These are phyloP conservation scores for Hylaeus anthracinus DNA, from an alignment of 1,140 invertebrate species.

Conservation along the genomic window DNA sequence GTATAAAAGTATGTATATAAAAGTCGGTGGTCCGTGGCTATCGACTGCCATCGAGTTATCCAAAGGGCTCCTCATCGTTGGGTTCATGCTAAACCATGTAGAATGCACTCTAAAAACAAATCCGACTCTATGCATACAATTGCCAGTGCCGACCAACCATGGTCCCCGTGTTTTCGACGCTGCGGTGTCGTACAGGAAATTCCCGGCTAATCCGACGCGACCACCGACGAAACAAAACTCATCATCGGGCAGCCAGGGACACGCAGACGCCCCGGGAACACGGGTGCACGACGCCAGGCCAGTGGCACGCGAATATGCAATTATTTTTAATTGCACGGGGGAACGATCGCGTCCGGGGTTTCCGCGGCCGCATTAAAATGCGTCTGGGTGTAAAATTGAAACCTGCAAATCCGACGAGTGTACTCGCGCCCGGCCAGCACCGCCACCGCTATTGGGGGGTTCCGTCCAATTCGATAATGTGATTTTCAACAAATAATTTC, in stretches of 20 bases:
- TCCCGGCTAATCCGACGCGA: constrained; percentile 26
- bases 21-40: too few species aligned
- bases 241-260: not conserved
- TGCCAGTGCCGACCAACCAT: too few species aligned
- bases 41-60: too few species aligned
- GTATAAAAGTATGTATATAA: too few species aligned
- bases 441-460: not conserved
- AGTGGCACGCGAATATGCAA: constrained; percentile 51
- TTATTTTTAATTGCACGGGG: constrained; percentile 63
- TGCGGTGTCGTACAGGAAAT: constrained; percentile 3
- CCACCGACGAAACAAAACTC: constrained; percentile 40
- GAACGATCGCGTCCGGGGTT: constrained; percentile 45
- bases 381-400: constrained; percentile 65
- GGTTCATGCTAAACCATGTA: too few species aligned
- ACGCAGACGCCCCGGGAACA: not conserved
- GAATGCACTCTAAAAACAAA: too few species aligned
- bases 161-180: not conserved
- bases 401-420: constrained; percentile 44
- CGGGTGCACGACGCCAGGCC: not conserved
- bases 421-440: not conserved
- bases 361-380: constrained; percentile 63
- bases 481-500: constrained; percentile 65
- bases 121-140: too few species aligned
- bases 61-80: too few species aligned
- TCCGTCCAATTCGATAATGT: constrained; percentile 49